Evolutionary conservation across 2,797 vertebrate species (phyloP).

Genomic region (Pterois miles): DNA sequence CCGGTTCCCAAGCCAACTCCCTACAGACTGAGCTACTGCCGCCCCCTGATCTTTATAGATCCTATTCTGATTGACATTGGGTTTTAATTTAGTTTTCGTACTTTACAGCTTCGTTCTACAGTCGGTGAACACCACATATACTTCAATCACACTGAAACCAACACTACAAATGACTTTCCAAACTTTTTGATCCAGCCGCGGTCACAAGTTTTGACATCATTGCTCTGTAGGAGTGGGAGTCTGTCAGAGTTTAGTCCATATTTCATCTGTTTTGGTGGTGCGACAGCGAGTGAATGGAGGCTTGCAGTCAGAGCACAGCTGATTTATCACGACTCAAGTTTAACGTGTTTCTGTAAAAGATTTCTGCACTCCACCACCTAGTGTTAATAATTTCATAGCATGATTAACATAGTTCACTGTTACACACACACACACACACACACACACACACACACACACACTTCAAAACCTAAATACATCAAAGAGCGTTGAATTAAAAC

Average conservation of each 20-base stretch:
- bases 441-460: slow-evolving; percentile 18
- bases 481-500: slow-evolving; percentile 38
- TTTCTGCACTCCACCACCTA: slow-evolving; percentile 1
- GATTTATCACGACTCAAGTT: slow-evolving; percentile 40
- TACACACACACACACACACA: slow-evolving; percentile 14
- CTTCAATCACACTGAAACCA: not conserved
- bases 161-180: not conserved
- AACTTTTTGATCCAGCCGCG: not conserved
- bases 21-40: too few species aligned
- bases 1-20: too few species aligned
- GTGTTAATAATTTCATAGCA: slow-evolving; percentile 36
- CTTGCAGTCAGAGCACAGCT: slow-evolving; percentile 18
- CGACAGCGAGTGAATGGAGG: slow-evolving; percentile 28
- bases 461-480: slow-evolving; percentile 49
- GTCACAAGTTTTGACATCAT: not conserved
- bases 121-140: not conserved
- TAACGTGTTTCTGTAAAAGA: not conserved
- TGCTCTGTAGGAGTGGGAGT: slow-evolving; percentile 10
- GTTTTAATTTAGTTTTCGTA: not conserved
- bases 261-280: slow-evolving; percentile 21
- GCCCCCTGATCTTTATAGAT: not conserved
- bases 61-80: not conserved
- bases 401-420: slow-evolving; percentile 21
- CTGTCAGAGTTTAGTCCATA: not conserved
- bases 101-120: not conserved